phyloP scores from a whole-genome alignment of 2,888 invertebrate species.

The Cosmia trapezina region DNA sequence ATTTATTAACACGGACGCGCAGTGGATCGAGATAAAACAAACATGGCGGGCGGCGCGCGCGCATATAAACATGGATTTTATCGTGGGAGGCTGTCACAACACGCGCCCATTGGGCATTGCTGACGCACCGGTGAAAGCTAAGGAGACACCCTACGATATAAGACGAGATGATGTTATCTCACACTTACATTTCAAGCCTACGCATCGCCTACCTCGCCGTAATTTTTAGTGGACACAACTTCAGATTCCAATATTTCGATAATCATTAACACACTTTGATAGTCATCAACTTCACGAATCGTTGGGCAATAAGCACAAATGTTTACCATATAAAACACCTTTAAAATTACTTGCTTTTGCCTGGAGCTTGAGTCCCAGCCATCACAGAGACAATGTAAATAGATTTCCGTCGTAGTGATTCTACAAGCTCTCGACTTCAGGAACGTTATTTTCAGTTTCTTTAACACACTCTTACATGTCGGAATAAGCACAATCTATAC shows the following conservation, averaged over 20 bases:
- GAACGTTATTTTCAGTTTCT: not conserved
- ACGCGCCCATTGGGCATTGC: constrained; percentile 82
- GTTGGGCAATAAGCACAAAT: constrained; percentile 47
- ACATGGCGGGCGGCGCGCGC: constrained; percentile 89
- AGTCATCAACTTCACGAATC: constrained; percentile 66
- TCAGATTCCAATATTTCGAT: constrained; percentile 75
- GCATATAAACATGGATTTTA: constrained; percentile 88
- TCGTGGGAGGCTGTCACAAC: constrained; percentile 91
- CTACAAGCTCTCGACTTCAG: not conserved
- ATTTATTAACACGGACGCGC: constrained; percentile 88
- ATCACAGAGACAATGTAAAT: not conserved
- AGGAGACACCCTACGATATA: constrained; percentile 83
- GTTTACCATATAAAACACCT: constrained; percentile 33
- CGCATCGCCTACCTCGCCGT: constrained; percentile 77
- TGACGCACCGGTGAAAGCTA: constrained; percentile 88
- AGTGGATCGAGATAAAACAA: constrained; percentile 90
- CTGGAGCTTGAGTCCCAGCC: not conserved
- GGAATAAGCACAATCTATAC: constrained; percentile 21
- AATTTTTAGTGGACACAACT: constrained; percentile 69
- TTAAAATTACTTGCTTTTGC: constrained; percentile 6
- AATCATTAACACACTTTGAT: constrained; percentile 76
- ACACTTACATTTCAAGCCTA: constrained; percentile 82
- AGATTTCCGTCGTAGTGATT: constrained; percentile 14
- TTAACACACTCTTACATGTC: not conserved
- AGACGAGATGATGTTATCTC: constrained; percentile 83